Percentiles rank a stretch among this genome's conserved stretches.
phyloP scores from a whole-genome alignment of 2,113 vertebrate genomes.

The Gymnarchus niloticus region DNA sequence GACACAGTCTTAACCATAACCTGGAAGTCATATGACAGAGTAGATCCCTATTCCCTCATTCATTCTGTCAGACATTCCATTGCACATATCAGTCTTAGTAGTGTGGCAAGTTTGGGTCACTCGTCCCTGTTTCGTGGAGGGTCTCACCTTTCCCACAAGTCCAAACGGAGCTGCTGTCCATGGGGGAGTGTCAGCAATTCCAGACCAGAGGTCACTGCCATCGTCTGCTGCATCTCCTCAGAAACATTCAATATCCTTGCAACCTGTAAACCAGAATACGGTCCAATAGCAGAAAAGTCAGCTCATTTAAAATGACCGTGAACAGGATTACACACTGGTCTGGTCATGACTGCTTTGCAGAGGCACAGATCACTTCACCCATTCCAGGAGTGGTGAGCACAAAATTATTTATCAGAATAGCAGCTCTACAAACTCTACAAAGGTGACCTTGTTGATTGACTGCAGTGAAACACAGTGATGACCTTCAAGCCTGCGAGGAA shows the following conservation, averaged over 20 bases:
- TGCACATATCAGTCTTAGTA: background rate
- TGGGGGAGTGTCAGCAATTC: conserved; percentile 93
- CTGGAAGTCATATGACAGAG: background rate
- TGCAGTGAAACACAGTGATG: background rate
- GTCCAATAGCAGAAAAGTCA: background rate
- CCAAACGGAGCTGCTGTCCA: conserved; percentile 81
- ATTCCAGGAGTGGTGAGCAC: background rate
- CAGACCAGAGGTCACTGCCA: conserved; percentile 88
- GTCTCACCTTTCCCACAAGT: conserved; percentile 86
- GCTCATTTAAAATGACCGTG: background rate
- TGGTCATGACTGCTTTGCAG: no score
- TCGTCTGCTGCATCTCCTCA: conserved; percentile 76
- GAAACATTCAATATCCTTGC: conserved; percentile 81
- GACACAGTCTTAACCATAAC: background rate
- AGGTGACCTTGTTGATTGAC: background rate
- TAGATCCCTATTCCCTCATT: background rate
- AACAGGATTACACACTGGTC: background rate
- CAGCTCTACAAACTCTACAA: background rate
- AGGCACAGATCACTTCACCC: no score
- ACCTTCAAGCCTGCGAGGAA: background rate
- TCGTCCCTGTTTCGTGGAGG: background rate
- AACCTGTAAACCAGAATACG: conserved; percentile 61
- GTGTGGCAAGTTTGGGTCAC: background rate
- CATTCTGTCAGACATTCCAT: background rate
- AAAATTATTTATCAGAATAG: background rate